A percentile compares a stretch with the other conserved stretches of the same genome.
phyloP scores from a whole-genome alignment of 1,140 invertebrate genomes.

The fruit fly (Drosophila melanogaster) region DNA sequence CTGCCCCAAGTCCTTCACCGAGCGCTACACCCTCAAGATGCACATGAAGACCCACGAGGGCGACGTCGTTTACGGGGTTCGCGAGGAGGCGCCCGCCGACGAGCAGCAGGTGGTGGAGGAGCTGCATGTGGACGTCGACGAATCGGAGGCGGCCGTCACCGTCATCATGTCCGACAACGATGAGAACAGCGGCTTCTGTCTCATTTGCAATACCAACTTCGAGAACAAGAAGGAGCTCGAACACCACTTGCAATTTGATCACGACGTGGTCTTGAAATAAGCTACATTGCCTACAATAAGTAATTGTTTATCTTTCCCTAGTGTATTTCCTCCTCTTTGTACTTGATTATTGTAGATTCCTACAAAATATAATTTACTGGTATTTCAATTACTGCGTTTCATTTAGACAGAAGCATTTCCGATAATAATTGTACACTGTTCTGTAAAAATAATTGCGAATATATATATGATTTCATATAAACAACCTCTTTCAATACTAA shows the following conservation, averaged over 20 bases:
- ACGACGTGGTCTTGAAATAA: conserved; percentile 76
- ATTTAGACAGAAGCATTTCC: background rate
- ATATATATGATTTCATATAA: background rate
- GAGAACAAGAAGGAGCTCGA: conserved; percentile 74
- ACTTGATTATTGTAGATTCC: conserved; percentile 16
- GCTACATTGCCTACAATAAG: conserved; percentile 4
- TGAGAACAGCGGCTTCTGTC: conserved; percentile 62
- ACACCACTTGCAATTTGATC: conserved; percentile 72
- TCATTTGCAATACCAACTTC: conserved; percentile 72
- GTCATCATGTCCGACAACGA: conserved; percentile 73
- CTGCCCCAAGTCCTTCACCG: conserved; percentile 78
- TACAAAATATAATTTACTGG: conserved; percentile 25
- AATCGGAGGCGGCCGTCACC: conserved; percentile 72
- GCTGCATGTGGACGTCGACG: conserved; percentile 71
- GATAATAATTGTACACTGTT: background rate
- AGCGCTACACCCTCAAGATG: conserved; percentile 82
- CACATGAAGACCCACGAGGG: conserved; percentile 79
- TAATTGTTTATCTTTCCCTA: conserved; percentile 2
- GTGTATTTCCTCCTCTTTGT: conserved; percentile 12
- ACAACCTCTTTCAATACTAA: background rate
- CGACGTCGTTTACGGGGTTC: conserved; percentile 64
- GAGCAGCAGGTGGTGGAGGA: conserved; percentile 72
- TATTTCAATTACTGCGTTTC: background rate
- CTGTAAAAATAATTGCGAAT: background rate
- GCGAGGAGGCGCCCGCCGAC: conserved; percentile 58